Percentiles rank a stretch among this genome's conserved stretches.
These are phyloP conservation scores for Polypterus bichir DNA, from an alignment of 2,113 vertebrate genomes.

Conservation along the genomic window DNA sequence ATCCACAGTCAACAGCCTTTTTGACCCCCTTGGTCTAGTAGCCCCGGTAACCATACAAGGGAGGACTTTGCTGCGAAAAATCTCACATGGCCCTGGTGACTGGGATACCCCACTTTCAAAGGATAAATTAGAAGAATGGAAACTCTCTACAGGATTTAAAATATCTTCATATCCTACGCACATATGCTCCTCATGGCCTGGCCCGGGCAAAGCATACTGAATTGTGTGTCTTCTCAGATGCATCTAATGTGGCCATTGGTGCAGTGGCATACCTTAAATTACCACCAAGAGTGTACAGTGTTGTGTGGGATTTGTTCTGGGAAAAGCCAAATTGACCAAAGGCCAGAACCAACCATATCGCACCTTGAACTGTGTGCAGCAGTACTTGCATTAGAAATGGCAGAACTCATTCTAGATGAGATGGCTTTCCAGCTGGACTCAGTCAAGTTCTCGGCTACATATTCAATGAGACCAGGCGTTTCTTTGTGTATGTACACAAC, in stretches of 20 bases:
- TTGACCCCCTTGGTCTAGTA: neutral
- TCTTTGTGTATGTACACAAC: constrained; percentile 8
- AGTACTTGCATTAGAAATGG: constrained; percentile 8
- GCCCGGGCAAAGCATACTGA: neutral
- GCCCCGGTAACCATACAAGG: constrained; percentile 2
- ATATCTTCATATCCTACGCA: neutral
- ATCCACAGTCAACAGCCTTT: constrained; percentile 7
- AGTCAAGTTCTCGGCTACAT: constrained; percentile 7
- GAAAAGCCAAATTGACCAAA: constrained; percentile 9
- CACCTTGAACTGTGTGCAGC: constrained; percentile 12
- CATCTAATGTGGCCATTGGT: constrained; percentile 3
- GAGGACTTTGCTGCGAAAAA: neutral
- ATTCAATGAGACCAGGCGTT: neutral
- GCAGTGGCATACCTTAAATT: constrained; percentile 9
- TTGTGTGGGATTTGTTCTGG: constrained; percentile 9
- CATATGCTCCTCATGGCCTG: neutral
- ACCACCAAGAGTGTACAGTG: neutral
- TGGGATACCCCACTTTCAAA: constrained; percentile 3
- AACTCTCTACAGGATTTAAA: neutral
- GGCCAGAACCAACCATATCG: neutral
- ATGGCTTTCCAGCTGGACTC: neutral
- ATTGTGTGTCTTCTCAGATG: neutral
- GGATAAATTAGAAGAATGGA: neutral
- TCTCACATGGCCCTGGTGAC: neutral
- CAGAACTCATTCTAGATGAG: constrained; percentile 1